A percentile compares a stretch with the other conserved stretches of the same genome.
phyloP scores from a whole-genome alignment of 64 coral and sea anemone genomes.

The Stichodactyla mertensii region DNA sequence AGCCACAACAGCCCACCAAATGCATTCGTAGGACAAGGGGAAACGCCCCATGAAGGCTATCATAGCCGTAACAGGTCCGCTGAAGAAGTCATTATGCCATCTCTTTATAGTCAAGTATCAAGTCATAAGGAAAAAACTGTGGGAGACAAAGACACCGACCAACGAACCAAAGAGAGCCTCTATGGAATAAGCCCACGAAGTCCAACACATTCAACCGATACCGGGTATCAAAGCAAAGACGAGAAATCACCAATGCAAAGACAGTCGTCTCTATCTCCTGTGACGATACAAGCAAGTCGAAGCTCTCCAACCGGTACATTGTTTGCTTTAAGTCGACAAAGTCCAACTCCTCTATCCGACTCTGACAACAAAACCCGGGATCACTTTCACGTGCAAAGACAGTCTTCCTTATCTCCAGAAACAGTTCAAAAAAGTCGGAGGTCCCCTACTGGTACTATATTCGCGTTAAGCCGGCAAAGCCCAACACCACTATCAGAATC shows the following conservation, averaged over 20 bases:
- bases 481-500: not conserved
- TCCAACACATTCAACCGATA: slow-evolving; percentile 5
- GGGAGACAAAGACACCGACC: not conserved
- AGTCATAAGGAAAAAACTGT: not conserved
- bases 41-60: not conserved
- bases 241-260: not conserved
- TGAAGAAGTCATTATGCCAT: not conserved
- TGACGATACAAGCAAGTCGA: not conserved
- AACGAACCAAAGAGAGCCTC: not conserved
- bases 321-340: not conserved
- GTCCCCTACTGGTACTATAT: not conserved
- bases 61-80: not conserved
- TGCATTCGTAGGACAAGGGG: too few species aligned
- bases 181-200: not conserved
- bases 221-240: not conserved
- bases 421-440: not conserved
- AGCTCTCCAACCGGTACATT: not conserved
- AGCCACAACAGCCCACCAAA: too few species aligned
- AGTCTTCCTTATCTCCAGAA: not conserved
- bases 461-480: slow-evolving; percentile 8
- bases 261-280: not conserved
- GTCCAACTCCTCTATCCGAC: not conserved
- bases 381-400: not conserved
- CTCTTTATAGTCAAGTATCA: not conserved
- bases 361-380: not conserved